Base-by-base conservation (phyloP, 2,888 invertebrate species). In the Harmothoe impar region DNA sequence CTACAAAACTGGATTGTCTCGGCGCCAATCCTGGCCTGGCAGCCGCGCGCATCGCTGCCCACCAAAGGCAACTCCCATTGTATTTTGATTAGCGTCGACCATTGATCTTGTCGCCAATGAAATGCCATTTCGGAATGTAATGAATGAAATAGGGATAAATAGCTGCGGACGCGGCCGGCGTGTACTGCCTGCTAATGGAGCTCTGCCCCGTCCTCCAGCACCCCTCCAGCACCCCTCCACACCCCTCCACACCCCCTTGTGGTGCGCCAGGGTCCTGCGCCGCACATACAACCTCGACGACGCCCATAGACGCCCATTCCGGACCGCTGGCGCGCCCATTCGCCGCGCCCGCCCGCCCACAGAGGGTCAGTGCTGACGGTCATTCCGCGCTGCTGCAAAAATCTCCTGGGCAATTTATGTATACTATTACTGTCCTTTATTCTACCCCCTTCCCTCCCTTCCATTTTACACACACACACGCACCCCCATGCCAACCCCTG, bases 101-200 rank as follows among this genome's bases (percentile, higher is more conserved):
- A 81, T 81, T 81, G 81, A 81, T 81, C 81, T 81, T n/a, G 15
- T n/a, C 33, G 23, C 81, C 81, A 81, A 81, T 81, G 81, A 81
- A 81, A 81, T 81, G 81, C 81, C 81, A 81, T 81, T 81, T 81
- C 81, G 81, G 81, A 81, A 81, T 81, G 81, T 81, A 81, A 81
- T 81, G 81, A 81, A 81, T 81, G 81, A 81, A 81, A 81, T 81
- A 35, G 81, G 81, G 81, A 81, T 81, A 81, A 81, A 81, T 81
- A 81, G 81, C 43, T 20, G 81, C 43, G 35, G 81, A 81, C 35
- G 25, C 29, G 35, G 43, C 35, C 81, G 12, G 81, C 43, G 81
- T 81, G 81, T 0, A 15, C 35, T 12, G 81, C 81, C 43, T 81
- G 33, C 81, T 81, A 81, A 81, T 81, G n/a, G 81, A 25, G 81